A percentile compares a stretch with the other conserved stretches of the same genome.
Evolutionary conservation across 2,113 vertebrate genomes (phyloP).

Genomic region (Phaethornis superciliosus): DNA sequence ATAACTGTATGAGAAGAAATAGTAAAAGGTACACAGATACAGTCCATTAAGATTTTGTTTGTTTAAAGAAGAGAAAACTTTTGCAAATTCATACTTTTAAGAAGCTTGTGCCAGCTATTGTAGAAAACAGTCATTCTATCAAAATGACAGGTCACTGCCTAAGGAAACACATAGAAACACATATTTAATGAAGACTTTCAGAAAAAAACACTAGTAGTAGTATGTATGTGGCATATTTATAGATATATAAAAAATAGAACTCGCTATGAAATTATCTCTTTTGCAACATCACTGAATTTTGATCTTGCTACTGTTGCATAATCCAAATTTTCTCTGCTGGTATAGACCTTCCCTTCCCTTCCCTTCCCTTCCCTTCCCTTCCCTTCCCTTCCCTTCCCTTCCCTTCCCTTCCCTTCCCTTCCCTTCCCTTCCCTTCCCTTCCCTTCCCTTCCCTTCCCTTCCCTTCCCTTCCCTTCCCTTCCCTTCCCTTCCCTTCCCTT

Average conservation of each 20-base stretch:
- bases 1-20: neutral
- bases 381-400: too few relatives aligned
- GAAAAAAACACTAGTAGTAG: neutral
- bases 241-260: neutral
- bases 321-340: neutral
- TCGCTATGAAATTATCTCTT: neutral
- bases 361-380: too few relatives aligned
- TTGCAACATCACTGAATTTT: neutral
- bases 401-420: too few relatives aligned
- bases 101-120: neutral
- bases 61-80: neutral
- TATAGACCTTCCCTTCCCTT: too few relatives aligned
- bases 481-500: too few relatives aligned
- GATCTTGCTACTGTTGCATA: neutral
- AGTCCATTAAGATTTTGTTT: neutral
- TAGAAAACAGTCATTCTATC: neutral
- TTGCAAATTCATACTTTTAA: neutral
- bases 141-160: neutral
- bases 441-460: too few relatives aligned
- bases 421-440: too few relatives aligned
- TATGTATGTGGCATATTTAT: rapidly evolving
- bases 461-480: too few relatives aligned
- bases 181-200: neutral
- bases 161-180: neutral
- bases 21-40: neutral